phyloP scores from a whole-genome alignment of 2,888 invertebrate genomes.

The Eurois occulta region DNA sequence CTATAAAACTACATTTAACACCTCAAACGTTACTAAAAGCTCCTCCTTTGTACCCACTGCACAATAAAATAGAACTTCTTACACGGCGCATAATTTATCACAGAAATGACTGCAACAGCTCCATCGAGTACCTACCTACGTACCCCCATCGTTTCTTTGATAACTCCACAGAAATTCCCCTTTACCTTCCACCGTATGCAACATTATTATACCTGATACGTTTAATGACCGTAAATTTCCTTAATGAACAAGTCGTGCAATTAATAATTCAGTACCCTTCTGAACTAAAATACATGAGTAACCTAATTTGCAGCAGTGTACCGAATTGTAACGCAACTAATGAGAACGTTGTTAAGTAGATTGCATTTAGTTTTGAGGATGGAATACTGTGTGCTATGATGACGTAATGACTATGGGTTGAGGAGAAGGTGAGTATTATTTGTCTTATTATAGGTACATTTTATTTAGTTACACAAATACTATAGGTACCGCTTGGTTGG shows the following conservation, averaged over 20 bases:
- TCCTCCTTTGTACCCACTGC: conserved; percentile 19
- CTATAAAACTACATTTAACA: neutral
- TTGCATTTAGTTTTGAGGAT: conserved; percentile 62
- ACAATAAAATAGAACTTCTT: conserved; percentile 26
- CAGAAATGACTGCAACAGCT: conserved; percentile 27
- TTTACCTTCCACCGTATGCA: conserved; percentile 44
- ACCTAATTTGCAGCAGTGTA: conserved; percentile 71
- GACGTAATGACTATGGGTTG: conserved; percentile 20
- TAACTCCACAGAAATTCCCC: conserved; percentile 21
- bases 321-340: conserved; percentile 69
- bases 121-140: neutral
- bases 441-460: neutral
- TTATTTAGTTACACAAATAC: neutral
- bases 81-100: conserved; percentile 47
- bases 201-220: conserved; percentile 59
- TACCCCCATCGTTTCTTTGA: conserved; percentile 22
- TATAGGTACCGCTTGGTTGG: neutral
- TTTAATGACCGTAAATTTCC: conserved; percentile 65
- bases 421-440: neutral
- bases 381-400: conserved; percentile 27
- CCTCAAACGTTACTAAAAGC: conserved; percentile 8
- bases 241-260: conserved; percentile 69
- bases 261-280: conserved; percentile 71
- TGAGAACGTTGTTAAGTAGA: conserved; percentile 66
- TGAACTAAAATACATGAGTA: conserved; percentile 73